phyloP scores from a whole-genome alignment of 2,797 vertebrate genomes.

The Sebastes vulpes region DNA sequence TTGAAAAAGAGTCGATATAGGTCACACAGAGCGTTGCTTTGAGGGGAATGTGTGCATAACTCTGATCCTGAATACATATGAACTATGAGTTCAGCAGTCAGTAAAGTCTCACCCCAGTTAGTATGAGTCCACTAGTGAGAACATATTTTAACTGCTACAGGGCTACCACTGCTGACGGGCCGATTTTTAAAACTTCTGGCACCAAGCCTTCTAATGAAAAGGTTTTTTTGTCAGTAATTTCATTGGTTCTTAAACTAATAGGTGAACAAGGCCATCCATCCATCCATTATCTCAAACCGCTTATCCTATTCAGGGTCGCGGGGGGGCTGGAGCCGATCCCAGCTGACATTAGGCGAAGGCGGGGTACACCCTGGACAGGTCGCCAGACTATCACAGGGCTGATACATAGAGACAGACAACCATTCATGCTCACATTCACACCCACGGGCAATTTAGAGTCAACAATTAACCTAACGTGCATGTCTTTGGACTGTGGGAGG shows the following conservation, averaged over 20 bases:
- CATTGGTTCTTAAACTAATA: neutral
- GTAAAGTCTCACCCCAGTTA: neutral
- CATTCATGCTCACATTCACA: too few relatives aligned
- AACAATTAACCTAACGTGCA: too few relatives aligned
- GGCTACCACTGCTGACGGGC: neutral
- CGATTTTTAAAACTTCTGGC: neutral
- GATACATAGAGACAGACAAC: too few relatives aligned
- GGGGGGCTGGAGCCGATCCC: too few relatives aligned
- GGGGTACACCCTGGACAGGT: too few relatives aligned
- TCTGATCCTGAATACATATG: slow-evolving; percentile 45
- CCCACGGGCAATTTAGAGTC: too few relatives aligned
- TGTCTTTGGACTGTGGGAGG: too few relatives aligned
- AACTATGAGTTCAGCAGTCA: slow-evolving; percentile 12
- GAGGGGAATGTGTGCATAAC: slow-evolving; percentile 19
- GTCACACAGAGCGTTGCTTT: slow-evolving; percentile 35
- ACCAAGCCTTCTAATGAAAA: neutral
- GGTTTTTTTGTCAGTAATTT: neutral
- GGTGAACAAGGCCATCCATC: neutral
- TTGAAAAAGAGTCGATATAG: slow-evolving; percentile 25
- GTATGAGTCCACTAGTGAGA: neutral
- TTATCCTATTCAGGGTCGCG: too few relatives aligned
- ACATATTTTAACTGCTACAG: slow-evolving; percentile 12
- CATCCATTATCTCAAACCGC: too few relatives aligned
- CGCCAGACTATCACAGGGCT: too few relatives aligned
- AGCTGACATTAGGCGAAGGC: too few relatives aligned